A percentile compares a stretch with the other conserved stretches of the same genome.
Conservation (phyloP, 2,797 vertebrate species). For the Gymnothorax javanicus region DNA sequence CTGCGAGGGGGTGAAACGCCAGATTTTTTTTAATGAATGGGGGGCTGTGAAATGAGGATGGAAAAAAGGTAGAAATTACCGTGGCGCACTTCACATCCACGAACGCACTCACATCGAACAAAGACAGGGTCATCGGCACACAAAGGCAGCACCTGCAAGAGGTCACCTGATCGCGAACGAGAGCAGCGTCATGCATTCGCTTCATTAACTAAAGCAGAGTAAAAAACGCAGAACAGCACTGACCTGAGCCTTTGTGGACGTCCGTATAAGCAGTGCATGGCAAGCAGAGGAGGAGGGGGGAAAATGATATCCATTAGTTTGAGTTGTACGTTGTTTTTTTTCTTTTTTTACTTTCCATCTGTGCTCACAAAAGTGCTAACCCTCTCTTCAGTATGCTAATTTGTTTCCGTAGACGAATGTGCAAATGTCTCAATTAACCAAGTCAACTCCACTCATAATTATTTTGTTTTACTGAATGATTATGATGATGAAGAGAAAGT, state of each 20-base stretch:
- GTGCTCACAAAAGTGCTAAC: conserved; percentile 26
- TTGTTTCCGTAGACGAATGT: not conserved
- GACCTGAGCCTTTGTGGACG: conserved; percentile 98
- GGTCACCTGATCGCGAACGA: conserved; percentile 58
- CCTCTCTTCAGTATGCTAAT: not conserved
- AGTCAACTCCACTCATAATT: conserved; percentile 15
- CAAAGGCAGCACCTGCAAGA: conserved; percentile 25
- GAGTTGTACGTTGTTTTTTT: conserved; percentile 29
- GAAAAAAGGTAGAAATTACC: conserved; percentile 49
- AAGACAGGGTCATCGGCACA: conserved; percentile 45
- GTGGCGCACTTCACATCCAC: conserved; percentile 47
- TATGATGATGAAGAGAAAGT: conserved; percentile 22
- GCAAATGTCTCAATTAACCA: not conserved
- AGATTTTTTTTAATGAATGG: conserved; percentile 39
- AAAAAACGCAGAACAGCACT: conserved; percentile 85
- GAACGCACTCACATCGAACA: conserved; percentile 45
- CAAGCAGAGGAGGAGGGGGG: conserved; percentile 82
- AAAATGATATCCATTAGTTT: conserved; percentile 53
- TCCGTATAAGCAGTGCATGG: conserved; percentile 94
- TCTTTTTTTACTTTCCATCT: conserved; percentile 7
- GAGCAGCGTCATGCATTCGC: conserved; percentile 29
- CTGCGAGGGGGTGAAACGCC: conserved; percentile 48
- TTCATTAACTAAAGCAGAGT: conserved; percentile 67
- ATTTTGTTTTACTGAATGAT: conserved; percentile 32
- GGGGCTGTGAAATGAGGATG: conserved; percentile 41